phyloP scores from a whole-genome alignment of 1,140 invertebrate species.

The Polyergus mexicanus region DNA sequence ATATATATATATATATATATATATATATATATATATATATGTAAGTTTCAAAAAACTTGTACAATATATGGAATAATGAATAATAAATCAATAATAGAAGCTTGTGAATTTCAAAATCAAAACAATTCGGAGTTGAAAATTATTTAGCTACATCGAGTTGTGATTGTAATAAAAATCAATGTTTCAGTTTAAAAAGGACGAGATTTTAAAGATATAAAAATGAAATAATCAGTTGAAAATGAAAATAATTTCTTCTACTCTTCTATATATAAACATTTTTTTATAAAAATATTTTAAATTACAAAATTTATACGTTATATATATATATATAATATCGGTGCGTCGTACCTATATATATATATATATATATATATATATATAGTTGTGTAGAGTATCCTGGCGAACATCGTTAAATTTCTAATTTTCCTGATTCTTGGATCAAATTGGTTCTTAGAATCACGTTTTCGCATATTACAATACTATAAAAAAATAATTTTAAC shows the following conservation, averaged over 20 bases:
- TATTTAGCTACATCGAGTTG: slow-evolving; percentile 22
- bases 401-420: too few relatives aligned
- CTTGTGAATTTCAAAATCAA: slow-evolving; percentile 51
- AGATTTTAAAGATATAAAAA: slow-evolving; percentile 3
- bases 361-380: slow-evolving; percentile 19
- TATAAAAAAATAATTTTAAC: too few relatives aligned
- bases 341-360: not conserved
- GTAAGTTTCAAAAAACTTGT: slow-evolving; percentile 64
- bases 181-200: slow-evolving; percentile 10
- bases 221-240: not conserved
- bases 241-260: not conserved
- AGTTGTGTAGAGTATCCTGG: not conserved
- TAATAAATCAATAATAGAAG: slow-evolving; percentile 55
- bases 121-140: slow-evolving; percentile 14
- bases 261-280: not conserved
- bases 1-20: too few relatives aligned
- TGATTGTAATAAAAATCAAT: not conserved
- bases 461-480: too few relatives aligned
- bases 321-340: not conserved
- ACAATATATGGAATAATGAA: slow-evolving; percentile 59
- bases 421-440: too few relatives aligned
- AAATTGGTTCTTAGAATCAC: too few relatives aligned
- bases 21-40: slow-evolving; percentile 44
- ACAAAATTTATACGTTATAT: slow-evolving; percentile 4
- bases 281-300: slow-evolving; percentile 26